Base-by-base conservation (phyloP, 2,113 vertebrate genomes). In the Bos indicus region DNA sequence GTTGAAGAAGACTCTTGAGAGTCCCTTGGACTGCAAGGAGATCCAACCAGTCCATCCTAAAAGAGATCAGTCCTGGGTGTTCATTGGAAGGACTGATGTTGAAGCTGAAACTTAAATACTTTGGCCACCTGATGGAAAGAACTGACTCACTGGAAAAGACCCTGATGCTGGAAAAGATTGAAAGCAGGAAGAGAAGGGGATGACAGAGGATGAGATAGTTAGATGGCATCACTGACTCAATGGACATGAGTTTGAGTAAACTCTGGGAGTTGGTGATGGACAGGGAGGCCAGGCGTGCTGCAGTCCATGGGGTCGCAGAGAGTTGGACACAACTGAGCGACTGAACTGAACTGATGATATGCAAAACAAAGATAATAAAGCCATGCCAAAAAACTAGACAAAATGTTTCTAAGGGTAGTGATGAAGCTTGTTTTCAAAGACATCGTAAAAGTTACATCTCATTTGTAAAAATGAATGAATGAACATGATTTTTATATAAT, bases 341-440 rank as follows among this genome's bases (percentile, higher is more conserved):
- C n/a, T 71, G 67, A 71, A 71, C 10, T 71, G 67, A 71, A 12
- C 19, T 71, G 67, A 71, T 62, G 28, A 9, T n/a, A 40, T 81
- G 57, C 19, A 88, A 62, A 64, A 67, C n/a, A 92, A 54, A 92
- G 78, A 60, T 92, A 52, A 92, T 67, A 83, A 62, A 92, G 59
- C 23, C 78, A 64, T 7, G 30, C n/a, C 48, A 82, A 83, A 83
- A 54, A 64, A 82, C 17, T 59, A 80, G 40, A 91, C 21, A 80
- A 40, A 80, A 91, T 60, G 30, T 60, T 9, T 77, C 40, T 77
- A 86, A 59, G 62, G 4, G 23, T 30, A 94, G n/a, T 54, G 71
- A 64, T 7, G 28, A 88, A 88, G 43, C 16, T 46, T 23, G 8
- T 36, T 88, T 80, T 81, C 21, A 88, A 94, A 87, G 16, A 87